Evolutionary conservation across 2,113 vertebrate genomes (phyloP).

Genomic region (Etia nguti): DNA sequence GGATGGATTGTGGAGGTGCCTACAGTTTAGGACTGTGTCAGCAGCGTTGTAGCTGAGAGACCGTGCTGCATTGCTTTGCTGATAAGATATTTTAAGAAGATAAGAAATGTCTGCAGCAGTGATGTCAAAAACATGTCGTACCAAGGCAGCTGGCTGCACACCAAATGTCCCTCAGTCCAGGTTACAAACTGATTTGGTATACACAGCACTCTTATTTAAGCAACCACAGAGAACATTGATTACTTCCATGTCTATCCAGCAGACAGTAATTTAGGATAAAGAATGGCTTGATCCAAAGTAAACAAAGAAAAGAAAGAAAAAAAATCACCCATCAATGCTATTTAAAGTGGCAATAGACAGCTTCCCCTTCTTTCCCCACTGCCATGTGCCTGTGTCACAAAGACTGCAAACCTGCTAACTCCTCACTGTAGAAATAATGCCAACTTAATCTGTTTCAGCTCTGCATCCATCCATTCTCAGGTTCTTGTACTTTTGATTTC

Average conservation of each 20-base stretch:
- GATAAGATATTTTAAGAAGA: neutral
- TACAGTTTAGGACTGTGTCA: neutral
- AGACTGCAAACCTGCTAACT: neutral
- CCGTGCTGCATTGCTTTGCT: neutral
- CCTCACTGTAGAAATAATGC: neutral
- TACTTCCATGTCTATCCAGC: neutral
- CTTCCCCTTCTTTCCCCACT: neutral
- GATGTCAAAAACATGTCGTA: neutral
- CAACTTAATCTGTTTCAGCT: neutral
- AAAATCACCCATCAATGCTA: neutral
- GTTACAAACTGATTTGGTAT: neutral
- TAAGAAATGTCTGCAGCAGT: neutral
- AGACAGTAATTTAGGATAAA: neutral
- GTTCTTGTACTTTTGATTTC: neutral
- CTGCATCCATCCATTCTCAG: neutral
- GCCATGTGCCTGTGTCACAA: neutral
- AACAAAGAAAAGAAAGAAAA: neutral
- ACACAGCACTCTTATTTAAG: neutral
- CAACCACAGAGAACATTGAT: neutral
- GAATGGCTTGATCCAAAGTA: neutral
- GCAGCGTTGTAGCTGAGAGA: neutral
- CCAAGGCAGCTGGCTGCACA: neutral
- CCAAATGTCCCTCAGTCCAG: neutral
- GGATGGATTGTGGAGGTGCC: neutral
- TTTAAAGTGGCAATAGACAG: neutral